phyloP scores from a whole-genome alignment of 2,113 vertebrate species.

The Pterocles gutturalis region DNA sequence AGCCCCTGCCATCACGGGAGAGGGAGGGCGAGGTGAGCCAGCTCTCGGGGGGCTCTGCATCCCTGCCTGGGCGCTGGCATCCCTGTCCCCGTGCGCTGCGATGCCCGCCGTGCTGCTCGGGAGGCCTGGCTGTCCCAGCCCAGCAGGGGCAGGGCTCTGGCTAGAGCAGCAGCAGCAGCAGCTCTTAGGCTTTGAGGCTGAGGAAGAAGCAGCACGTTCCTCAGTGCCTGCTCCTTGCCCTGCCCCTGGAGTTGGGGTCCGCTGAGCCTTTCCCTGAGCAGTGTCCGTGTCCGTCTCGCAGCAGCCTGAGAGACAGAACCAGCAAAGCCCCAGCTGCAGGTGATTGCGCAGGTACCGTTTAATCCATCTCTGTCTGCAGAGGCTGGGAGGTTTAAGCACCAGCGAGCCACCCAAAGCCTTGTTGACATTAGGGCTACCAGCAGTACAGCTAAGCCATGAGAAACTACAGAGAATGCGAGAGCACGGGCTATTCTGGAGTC shows the following conservation, averaged over 20 bases:
- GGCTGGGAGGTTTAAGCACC: not conserved
- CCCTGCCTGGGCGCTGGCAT: not conserved
- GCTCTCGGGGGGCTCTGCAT: not conserved
- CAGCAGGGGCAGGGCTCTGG: not conserved
- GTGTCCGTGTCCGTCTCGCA: not conserved
- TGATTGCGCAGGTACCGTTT: not conserved
- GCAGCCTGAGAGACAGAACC: not conserved
- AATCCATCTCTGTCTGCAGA: not conserved
- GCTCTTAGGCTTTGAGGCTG: not conserved
- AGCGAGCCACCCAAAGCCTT: not conserved
- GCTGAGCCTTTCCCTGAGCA: not conserved
- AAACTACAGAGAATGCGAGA: not conserved
- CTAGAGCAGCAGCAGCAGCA: not conserved
- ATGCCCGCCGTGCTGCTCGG: not conserved
- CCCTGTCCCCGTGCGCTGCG: rapidly evolving
- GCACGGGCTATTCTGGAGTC: not conserved
- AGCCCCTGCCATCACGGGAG: rapidly evolving
- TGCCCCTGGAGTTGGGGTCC: not conserved
- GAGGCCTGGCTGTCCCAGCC: not conserved
- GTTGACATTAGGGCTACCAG: constrained; percentile 13
- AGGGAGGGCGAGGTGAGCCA: not conserved
- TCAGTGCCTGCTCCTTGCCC: not conserved
- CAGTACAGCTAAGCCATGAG: constrained; percentile 19
- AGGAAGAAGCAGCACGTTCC: not conserved
- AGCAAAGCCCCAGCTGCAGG: not conserved